Evolutionary conservation across 2,888 invertebrate genomes (phyloP).

Genomic region (Parnassius mnemosyne): DNA sequence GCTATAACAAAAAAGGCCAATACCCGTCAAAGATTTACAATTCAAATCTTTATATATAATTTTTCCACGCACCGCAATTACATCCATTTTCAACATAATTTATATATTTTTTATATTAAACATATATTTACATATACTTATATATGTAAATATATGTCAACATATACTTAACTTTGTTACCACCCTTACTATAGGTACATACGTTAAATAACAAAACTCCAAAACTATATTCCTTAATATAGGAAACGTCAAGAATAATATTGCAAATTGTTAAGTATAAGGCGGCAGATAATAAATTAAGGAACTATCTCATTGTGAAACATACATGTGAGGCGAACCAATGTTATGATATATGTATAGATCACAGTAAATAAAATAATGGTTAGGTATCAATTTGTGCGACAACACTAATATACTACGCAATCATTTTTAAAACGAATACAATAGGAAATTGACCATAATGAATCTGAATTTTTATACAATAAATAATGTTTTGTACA

Average conservation of each 20-base stretch:
- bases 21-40: slow-evolving; percentile 54
- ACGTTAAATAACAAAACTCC: slow-evolving; percentile 1
- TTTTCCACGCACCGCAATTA: slow-evolving; percentile 15
- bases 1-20: slow-evolving; percentile 50
- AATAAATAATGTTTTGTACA: too few species aligned
- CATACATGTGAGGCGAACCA: background rate
- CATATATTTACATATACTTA: background rate
- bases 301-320: background rate
- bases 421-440: too few species aligned
- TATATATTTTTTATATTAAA: slow-evolving; percentile 10
- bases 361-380: too few species aligned
- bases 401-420: too few species aligned
- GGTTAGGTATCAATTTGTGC: too few species aligned
- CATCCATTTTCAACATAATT: slow-evolving; percentile 19
- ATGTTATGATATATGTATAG: too few species aligned
- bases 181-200: background rate
- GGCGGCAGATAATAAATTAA: background rate
- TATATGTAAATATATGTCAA: too few species aligned
- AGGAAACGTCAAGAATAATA: background rate
- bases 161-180: background rate
- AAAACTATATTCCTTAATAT: background rate
- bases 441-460: too few species aligned
- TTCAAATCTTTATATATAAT: slow-evolving; percentile 39
- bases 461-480: too few species aligned
- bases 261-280: background rate